Evolutionary conservation across 2,797 vertebrate species (phyloP).

Genomic region (Furcifer pardalis): DNA sequence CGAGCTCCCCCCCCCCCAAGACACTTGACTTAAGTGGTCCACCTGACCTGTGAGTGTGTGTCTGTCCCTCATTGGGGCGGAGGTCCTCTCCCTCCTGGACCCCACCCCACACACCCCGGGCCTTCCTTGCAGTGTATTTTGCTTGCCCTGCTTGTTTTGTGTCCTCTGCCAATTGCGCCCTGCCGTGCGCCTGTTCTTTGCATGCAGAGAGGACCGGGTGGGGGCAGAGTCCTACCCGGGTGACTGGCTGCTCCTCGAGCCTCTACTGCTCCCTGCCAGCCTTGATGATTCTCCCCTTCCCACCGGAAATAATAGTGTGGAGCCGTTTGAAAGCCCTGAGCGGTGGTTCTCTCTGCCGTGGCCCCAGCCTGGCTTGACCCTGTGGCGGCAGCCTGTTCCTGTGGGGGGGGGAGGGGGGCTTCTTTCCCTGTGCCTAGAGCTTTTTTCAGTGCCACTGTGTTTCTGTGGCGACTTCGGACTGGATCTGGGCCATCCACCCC

Average conservation of each 20-base stretch:
- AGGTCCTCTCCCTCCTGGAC: background rate
- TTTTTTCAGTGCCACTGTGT: no score
- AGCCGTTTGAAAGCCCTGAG: background rate
- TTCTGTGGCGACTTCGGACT: background rate
- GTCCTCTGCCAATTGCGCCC: background rate
- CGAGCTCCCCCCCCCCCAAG: no score
- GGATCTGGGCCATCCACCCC: background rate
- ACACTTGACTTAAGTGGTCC: no score
- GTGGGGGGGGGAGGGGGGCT: fast-evolving
- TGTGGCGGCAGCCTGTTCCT: no score
- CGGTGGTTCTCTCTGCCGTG: background rate
- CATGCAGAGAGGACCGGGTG: background rate
- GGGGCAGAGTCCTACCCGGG: background rate
- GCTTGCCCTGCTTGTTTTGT: background rate
- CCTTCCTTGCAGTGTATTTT: no score
- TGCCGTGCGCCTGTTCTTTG: fast-evolving
- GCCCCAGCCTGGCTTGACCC: background rate
- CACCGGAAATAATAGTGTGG: background rate
- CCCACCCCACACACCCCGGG: no score
- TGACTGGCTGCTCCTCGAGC: no score
- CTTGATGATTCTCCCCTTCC: fast-evolving
- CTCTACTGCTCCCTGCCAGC: background rate
- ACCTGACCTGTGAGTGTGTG: no score
- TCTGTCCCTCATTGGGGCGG: background rate
- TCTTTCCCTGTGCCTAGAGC: no score